phyloP scores from a whole-genome alignment of 2,888 invertebrate genomes.

The Leptinotarsa peninsularis region DNA sequence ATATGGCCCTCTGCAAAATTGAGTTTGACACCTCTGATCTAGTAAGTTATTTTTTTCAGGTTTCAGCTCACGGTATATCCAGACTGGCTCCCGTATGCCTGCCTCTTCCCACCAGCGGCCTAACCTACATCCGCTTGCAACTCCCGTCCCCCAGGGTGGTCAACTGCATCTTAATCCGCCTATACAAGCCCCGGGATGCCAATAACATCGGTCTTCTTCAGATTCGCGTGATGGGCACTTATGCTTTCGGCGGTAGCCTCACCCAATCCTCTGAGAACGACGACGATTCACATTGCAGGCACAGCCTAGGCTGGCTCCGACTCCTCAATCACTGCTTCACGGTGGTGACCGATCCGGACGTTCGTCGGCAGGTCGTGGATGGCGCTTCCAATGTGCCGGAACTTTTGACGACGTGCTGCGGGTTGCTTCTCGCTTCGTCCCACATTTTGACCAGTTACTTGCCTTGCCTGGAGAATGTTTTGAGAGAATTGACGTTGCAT shows the following conservation, averaged over 20 bases:
- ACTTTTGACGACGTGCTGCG: slow-evolving; percentile 78
- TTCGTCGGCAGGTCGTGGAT: slow-evolving; percentile 68
- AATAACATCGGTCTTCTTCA: slow-evolving; percentile 90
- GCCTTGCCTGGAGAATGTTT: slow-evolving; percentile 75
- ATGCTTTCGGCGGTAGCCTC: slow-evolving; percentile 79
- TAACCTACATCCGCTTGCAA: slow-evolving; percentile 87
- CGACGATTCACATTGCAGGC: slow-evolving; percentile 69
- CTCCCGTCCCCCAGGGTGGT: slow-evolving; percentile 87
- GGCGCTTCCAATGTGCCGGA: slow-evolving; percentile 77
- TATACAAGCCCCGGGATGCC: slow-evolving; percentile 90
- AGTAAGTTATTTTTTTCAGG: slow-evolving; percentile 46
- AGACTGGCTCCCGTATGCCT: slow-evolving; percentile 86
- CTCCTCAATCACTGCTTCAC: slow-evolving; percentile 84
- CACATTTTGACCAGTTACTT: slow-evolving; percentile 73
- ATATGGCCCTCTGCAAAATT: too few relatives aligned
- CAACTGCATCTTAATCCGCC: slow-evolving; percentile 78
- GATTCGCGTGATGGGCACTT: slow-evolving; percentile 85
- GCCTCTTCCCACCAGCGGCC: slow-evolving; percentile 87
- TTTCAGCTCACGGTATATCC: slow-evolving; percentile 82
- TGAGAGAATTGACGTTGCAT: slow-evolving; percentile 77
- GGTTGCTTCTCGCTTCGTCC: slow-evolving; percentile 78
- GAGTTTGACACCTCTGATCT: background rate
- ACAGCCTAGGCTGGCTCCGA: slow-evolving; percentile 78
- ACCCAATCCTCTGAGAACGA: slow-evolving; percentile 64
- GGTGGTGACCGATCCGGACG: slow-evolving; percentile 63